These are phyloP conservation scores for Anneissia japonica DNA, from an alignment of 35 echinoderm and acorn worm genomes.

Conservation along the genomic window DNA sequence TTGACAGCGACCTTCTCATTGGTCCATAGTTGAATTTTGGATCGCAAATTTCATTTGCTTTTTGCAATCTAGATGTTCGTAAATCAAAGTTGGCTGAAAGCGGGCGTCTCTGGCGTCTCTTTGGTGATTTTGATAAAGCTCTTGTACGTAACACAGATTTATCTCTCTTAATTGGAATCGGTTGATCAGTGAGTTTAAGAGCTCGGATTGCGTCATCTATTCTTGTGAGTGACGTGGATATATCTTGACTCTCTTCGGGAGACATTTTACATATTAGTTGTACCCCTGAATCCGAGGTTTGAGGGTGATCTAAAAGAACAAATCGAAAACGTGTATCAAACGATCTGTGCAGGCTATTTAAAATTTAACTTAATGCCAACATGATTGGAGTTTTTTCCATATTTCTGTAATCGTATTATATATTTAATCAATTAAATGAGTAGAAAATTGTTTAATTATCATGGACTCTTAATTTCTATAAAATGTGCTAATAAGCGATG, in stretches of 20 bases:
- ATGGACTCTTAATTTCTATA: neutral
- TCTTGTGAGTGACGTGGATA: neutral
- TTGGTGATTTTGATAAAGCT: neutral
- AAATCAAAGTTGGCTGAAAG: neutral
- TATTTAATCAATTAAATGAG: too few species aligned
- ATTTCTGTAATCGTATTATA: too few species aligned
- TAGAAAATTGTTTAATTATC: too few species aligned
- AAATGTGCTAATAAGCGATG: neutral
- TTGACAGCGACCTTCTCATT: neutral
- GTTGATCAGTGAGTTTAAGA: neutral
- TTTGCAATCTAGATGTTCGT: neutral
- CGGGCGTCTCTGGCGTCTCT: neutral
- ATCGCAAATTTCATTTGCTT: neutral
- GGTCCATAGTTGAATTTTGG: neutral
- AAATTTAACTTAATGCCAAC: too few species aligned
- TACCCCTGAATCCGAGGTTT: neutral
- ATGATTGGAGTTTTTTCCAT: too few species aligned
- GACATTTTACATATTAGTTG: neutral
- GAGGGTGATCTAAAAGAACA: conserved; percentile 1
- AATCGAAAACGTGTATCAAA: too few species aligned
- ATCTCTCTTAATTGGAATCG: neutral
- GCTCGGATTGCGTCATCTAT: neutral
- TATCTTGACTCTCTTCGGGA: neutral
- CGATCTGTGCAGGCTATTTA: too few species aligned
- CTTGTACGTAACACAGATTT: neutral